These are phyloP conservation scores for Periophthalmus modestus DNA, from an alignment of 2,113 vertebrate genomes.

Conservation along the genomic window DNA sequence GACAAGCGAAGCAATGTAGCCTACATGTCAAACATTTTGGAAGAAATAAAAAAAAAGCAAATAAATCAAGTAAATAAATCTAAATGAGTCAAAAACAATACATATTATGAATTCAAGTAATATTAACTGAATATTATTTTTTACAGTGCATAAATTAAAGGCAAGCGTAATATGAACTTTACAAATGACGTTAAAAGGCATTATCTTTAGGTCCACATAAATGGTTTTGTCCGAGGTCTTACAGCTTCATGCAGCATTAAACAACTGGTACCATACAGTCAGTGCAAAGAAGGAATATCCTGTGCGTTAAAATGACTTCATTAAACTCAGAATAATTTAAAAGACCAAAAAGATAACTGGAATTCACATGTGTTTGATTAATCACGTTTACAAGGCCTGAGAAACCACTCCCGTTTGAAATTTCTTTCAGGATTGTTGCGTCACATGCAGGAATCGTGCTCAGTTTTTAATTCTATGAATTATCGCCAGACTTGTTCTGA, in stretches of 20 bases:
- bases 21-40: no score
- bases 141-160: slow-evolving; percentile 28
- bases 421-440: no score
- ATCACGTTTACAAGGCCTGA: no score
- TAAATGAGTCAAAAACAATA: background rate
- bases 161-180: slow-evolving; percentile 17
- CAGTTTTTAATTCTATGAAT: no score
- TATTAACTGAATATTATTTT: background rate
- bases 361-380: no score
- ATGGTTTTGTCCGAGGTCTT: slow-evolving; percentile 16
- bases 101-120: background rate
- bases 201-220: slow-evolving; percentile 13
- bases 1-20: background rate
- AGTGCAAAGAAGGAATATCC: background rate
- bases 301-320: background rate
- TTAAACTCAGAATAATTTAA: background rate
- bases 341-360: no score
- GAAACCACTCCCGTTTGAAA: no score
- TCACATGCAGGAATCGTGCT: no score
- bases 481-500: no score
- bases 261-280: slow-evolving; percentile 13
- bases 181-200: slow-evolving; percentile 22
- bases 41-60: no score
- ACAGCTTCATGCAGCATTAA: slow-evolving; percentile 18
- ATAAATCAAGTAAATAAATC: background rate